Percentiles rank a stretch among this genome's conserved stretches.
Evolutionary conservation across 2,888 invertebrate genomes (phyloP).

Genomic region (Zaprionus obscuricornis): DNA sequence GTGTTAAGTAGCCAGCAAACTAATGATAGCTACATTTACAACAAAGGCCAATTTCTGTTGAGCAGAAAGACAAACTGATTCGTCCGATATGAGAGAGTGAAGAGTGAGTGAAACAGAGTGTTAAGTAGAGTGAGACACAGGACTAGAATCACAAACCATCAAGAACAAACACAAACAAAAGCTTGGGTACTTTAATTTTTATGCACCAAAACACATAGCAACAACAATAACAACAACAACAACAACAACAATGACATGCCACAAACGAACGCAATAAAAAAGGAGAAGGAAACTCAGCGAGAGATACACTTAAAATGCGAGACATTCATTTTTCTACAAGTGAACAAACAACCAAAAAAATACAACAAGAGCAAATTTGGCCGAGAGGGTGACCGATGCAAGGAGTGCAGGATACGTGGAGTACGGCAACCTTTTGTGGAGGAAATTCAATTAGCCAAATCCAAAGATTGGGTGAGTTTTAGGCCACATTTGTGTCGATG

Average conservation of each 20-base stretch:
- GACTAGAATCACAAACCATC: slow-evolving; percentile 10
- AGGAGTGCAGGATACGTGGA: slow-evolving; percentile 58
- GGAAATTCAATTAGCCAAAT: slow-evolving; percentile 74
- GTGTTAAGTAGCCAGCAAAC: slow-evolving; percentile 82
- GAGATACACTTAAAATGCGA: slow-evolving; percentile 76
- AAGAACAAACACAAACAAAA: slow-evolving; percentile 46
- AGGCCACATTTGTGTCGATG: slow-evolving; percentile 13
- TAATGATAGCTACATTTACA: slow-evolving; percentile 80
- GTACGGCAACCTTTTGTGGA: slow-evolving; percentile 40
- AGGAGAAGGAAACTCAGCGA: slow-evolving; percentile 36
- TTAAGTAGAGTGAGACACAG: neutral
- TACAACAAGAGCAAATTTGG: neutral
- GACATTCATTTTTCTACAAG: slow-evolving; percentile 71
- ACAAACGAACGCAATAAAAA: slow-evolving; percentile 8
- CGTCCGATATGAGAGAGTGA: neutral
- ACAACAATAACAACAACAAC: too few relatives aligned
- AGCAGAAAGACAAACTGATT: slow-evolving; percentile 23
- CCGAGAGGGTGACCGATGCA: neutral
- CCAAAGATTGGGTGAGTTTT: slow-evolving; percentile 29
- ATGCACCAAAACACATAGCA: slow-evolving; percentile 74
- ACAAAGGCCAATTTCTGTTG: slow-evolving; percentile 79
- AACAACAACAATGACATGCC: too few relatives aligned
- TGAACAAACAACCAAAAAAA: slow-evolving; percentile 28
- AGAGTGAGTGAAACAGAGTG: slow-evolving; percentile 2
- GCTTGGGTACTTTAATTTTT: slow-evolving; percentile 73